Evolutionary conservation across 2,797 vertebrate species (phyloP), one percentile per base, ranked within the genome.

Genomic region (Clarias platycephalus): DNA sequence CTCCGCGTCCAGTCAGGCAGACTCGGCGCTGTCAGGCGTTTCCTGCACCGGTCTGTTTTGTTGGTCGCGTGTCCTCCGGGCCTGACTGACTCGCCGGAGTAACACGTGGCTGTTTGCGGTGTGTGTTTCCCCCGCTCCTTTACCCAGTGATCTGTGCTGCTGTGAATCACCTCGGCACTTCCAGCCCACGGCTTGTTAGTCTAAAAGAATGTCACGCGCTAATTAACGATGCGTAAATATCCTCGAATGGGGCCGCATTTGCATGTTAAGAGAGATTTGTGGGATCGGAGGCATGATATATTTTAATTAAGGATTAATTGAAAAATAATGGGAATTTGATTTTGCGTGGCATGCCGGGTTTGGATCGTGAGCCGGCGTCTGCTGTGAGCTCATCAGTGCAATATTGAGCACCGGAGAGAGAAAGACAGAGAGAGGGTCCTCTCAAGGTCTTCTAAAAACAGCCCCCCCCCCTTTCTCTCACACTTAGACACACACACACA

Each of bases 221-320:
- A 98, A 97, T 98, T 98, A 99, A 99, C 97, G 96, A 97, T 97
- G 98, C 98, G 97, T 98, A 97, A 98, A 98, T 98, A 98, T 98
- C 97, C 96, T 98, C 97, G 96, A 98, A 98, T 97, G 97, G 96
- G 78, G 96, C 95, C 88, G 86, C 96, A 98, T 98, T 99, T 98
- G 97, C 97, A 98, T 98, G 98, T 98, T 98, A 98, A 98, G 97
- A 98, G 97, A 97, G 97, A 98, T 98, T 98, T 98, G 97, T 95
- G 91, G 97, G 97, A 98, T 98, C 96, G 96, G 96, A 94, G 95
- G 97, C 98, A 97, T 98, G 97, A 98, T 99, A 98, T 98, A 99
- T 99, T 98, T 99, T 98, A 98, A 98, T 99, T 97, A 99, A 97
- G 97, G 97, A 99, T 98, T 98, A 98, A 98, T 98, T 98, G 84